Percentiles rank a stretch among this genome's conserved stretches.
Conservation (phyloP, 2,113 vertebrate species). For the Zosterops hypoxanthus region DNA sequence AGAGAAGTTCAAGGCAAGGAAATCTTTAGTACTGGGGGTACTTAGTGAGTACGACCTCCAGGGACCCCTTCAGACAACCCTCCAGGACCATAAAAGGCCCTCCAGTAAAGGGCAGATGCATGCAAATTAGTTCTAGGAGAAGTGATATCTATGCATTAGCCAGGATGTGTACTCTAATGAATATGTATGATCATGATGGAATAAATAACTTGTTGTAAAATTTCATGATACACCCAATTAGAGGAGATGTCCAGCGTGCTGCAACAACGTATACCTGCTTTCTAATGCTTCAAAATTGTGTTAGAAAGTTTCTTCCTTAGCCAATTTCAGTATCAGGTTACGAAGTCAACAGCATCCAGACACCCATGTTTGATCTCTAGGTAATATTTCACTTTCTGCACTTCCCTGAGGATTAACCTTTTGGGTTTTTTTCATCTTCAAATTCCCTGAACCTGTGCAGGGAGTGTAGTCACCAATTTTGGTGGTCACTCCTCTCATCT, state of each 20-base stretch:
- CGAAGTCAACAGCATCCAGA: neutral
- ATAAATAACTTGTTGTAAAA: neutral
- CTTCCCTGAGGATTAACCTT: neutral
- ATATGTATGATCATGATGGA: neutral
- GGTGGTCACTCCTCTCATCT: neutral
- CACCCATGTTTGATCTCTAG: neutral
- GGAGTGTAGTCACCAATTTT: neutral
- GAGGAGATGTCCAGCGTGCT: neutral
- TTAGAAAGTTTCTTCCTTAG: neutral
- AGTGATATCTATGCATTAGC: neutral
- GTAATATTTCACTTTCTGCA: neutral
- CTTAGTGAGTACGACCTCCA: neutral
- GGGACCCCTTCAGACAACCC: neutral
- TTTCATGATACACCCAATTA: neutral
- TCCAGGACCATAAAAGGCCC: neutral
- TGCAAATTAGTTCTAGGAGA: neutral
- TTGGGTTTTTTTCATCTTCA: neutral
- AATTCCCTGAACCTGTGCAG: neutral
- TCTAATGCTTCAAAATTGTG: neutral
- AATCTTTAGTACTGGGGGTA: fast-evolving
- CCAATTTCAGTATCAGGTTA: neutral
- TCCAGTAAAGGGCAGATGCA: neutral
- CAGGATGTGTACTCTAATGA: neutral
- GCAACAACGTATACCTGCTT: neutral
- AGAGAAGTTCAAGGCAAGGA: neutral